Base-by-base conservation (phyloP, 2,888 invertebrate genomes). In the Papilio elwesi region DNA sequence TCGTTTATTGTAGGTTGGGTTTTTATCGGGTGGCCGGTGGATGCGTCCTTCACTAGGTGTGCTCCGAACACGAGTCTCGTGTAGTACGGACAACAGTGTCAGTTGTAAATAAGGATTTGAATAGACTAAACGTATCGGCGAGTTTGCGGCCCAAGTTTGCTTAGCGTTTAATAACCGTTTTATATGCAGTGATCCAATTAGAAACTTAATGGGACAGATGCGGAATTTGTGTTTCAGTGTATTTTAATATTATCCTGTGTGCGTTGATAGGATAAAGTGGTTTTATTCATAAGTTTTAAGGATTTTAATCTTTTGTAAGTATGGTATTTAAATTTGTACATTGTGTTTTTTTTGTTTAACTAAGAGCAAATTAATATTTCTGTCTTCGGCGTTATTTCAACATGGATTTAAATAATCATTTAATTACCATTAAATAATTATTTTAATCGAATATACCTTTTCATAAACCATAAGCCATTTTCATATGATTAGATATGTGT, bases 101-200 rank as follows among this genome's bases (percentile, higher is more conserved):
- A 94, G 94, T 94, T 90, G 93, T 93, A 93, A 93, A 92, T 93
- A 94, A 93, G 94, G 89, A 90, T 92, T 92, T 92, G 94, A 92
- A 90, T 92, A 90, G 93, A 86, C 89, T 87, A 90, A 90, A 94
- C 94, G 94, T 92, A 90, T 90, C 89, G 88, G 82, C 85, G 87
- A 88, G 89, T 83, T 83, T 85, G 87, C 87, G 82, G 81, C 80
- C 79, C 75, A 79, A 85, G 83, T 82, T 87, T 85, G 84, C 85
- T 84, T 82, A 83, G 80, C 82, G 80, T 77, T 76, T 76, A 77
- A 75, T 77, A 76, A 77, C 83, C 84, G 82, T 85, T 84, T 70
- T 38, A 63, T 74, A 72, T 69, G 70, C 76, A 78, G 91, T 92
- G 90, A 74, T 90, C 87, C 80, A 85, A 90, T 83, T 87, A 90